Conservation (phyloP, 2,113 vertebrate species). For the Oceanites oceanicus region DNA sequence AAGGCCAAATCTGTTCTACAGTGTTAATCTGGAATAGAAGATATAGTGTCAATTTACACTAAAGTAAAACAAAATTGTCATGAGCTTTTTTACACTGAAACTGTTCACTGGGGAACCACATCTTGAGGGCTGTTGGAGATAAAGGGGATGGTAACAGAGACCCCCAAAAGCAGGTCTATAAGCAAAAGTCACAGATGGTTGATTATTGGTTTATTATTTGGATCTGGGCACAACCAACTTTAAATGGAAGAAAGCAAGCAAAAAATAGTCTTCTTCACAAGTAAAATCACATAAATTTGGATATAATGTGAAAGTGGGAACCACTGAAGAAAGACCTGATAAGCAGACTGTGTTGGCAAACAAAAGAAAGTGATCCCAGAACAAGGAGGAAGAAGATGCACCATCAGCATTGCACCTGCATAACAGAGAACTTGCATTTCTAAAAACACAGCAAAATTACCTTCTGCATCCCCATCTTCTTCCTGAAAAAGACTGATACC, state of each 20-base stretch:
- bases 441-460: neutral
- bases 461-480: neutral
- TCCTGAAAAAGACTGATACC: neutral
- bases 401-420: accelerated
- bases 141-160: neutral
- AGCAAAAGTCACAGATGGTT: neutral
- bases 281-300: neutral
- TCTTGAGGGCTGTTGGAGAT: neutral
- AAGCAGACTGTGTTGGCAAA: neutral
- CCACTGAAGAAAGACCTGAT: neutral
- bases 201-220: neutral
- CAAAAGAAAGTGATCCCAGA: neutral
- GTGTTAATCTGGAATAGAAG: neutral
- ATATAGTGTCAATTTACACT: neutral
- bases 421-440: neutral
- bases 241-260: neutral
- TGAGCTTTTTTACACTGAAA: neutral
- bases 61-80: neutral
- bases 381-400: neutral
- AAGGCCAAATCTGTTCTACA: neutral
- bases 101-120: neutral
- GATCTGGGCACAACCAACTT: neutral
- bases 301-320: neutral
- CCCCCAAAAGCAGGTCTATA: neutral
- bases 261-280: neutral